Conservation (phyloP, 2,113 vertebrate genomes). For the Pedetes capensis region DNA sequence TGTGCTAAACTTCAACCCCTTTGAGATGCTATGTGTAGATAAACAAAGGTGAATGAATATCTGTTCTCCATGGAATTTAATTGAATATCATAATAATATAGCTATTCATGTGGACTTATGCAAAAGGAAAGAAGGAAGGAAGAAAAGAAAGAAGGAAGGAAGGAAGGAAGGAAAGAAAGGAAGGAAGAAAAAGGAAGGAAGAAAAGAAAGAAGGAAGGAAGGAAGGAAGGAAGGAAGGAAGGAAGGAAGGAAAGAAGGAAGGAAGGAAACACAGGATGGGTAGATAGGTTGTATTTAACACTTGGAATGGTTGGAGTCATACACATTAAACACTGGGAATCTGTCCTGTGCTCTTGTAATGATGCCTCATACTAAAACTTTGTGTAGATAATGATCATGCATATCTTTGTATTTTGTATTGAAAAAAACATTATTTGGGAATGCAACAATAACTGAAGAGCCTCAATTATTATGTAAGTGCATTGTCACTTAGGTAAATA, state of each 20-base stretch:
- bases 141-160: background rate
- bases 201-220: background rate
- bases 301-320: background rate
- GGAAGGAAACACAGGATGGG: background rate
- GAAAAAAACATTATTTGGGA: background rate
- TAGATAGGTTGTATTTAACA: background rate
- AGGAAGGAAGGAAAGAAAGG: background rate
- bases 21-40: background rate
- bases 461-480: background rate
- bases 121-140: background rate
- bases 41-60: background rate
- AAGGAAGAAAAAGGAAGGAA: background rate
- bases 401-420: background rate
- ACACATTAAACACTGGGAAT: background rate
- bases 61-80: background rate
- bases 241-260: background rate
- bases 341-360: no score
- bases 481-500: background rate
- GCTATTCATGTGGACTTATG: background rate
- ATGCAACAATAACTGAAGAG: background rate
- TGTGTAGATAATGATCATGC: background rate
- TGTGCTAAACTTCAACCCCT: no score
- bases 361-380: background rate
- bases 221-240: no score
- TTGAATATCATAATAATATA: background rate